Evolutionary conservation across 1,140 invertebrate species (phyloP).

Genomic region (Oscheius sp.): DNA sequence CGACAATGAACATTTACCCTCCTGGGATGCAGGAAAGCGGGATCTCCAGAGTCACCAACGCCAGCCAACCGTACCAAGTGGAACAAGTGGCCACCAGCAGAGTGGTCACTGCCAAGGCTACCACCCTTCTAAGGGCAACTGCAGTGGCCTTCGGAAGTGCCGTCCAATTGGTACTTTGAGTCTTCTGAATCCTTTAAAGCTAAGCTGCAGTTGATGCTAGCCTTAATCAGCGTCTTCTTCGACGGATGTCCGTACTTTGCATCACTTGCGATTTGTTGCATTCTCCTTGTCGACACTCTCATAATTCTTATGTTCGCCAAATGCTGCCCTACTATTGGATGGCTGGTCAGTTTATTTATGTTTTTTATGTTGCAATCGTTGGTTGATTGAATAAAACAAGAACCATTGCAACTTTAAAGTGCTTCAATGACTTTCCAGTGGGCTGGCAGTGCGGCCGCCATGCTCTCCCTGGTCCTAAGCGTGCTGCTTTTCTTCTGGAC

Average conservation of each 20-base stretch:
- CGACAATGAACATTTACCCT: conserved; percentile 51
- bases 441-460: conserved; percentile 44
- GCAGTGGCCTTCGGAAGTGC: conserved; percentile 45
- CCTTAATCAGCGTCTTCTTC: conserved; percentile 55
- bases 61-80: conserved; percentile 49
- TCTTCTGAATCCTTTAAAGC: background rate
- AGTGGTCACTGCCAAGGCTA: conserved; percentile 45
- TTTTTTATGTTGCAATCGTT: conserved; percentile 10
- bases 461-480: conserved; percentile 40
- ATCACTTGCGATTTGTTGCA: conserved; percentile 30
- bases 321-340: conserved; percentile 32
- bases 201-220: conserved; percentile 52
- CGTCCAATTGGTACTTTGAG: conserved; percentile 41
- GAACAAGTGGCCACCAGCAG: conserved; percentile 53
- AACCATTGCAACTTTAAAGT: no score
- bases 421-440: conserved; percentile 33
- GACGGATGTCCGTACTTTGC: conserved; percentile 53
- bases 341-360: conserved; percentile 43
- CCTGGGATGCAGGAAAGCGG: conserved; percentile 39
- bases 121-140: conserved; percentile 42
- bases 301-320: conserved; percentile 47
- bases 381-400: no score
- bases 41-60: conserved; percentile 39
- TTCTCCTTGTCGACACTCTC: conserved; percentile 50
- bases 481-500: conserved; percentile 54